Base-by-base conservation (phyloP, 2,113 vertebrate species). In the Chloropsis hardwickii region DNA sequence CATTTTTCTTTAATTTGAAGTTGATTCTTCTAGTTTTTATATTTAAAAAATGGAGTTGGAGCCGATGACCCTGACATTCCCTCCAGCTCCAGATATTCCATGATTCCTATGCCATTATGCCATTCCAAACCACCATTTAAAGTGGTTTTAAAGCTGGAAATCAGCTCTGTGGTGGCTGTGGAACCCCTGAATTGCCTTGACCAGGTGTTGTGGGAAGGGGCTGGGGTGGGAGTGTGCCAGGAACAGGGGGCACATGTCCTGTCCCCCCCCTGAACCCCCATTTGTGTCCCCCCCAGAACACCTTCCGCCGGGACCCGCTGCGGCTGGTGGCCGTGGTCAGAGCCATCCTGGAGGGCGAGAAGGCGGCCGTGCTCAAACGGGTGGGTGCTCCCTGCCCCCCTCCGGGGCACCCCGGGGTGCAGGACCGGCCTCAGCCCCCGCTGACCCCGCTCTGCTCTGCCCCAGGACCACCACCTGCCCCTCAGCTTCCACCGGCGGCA, bases 321-420 rank as follows among this genome's bases (percentile, higher is more conserved):
- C 94, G 97, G 22, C 91, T 98, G 86, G 98, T 98, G 84, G 89
- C 94, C 3, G 25, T 93, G 27, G 71, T 98, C 60, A 97, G 82
- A 86, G 88, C 94, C 12, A 37, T 98, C 89, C 97, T 98, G 95
- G 98, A 98, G 91, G 97, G 94, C 2, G 98, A 98, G 88, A 98
- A 97, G 73, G 97, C 96, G 0, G 97, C 96, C 0, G 96, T 98
- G 70, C 92, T 98, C 73, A 97, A 98, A 54, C 94, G 97, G 98
- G 98, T 98, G 97, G 50, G 96, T 91, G 84, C 47, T 70, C 86
- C 70, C 20, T n/a, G 74, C 3, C 23, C 35, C 40, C 35, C 18
- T 37, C 22, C 39, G 0, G 1, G 12, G 31, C 6, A 2, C 67
- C 48, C 51, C 0, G 2, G 9, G 47, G 47, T 1, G 2, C 18